A percentile compares a stretch with the other conserved stretches of the same genome.
These are phyloP conservation scores for Tragelaphus scriptus DNA, from an alignment of 2,113 vertebrate genomes.

Conservation along the genomic window DNA sequence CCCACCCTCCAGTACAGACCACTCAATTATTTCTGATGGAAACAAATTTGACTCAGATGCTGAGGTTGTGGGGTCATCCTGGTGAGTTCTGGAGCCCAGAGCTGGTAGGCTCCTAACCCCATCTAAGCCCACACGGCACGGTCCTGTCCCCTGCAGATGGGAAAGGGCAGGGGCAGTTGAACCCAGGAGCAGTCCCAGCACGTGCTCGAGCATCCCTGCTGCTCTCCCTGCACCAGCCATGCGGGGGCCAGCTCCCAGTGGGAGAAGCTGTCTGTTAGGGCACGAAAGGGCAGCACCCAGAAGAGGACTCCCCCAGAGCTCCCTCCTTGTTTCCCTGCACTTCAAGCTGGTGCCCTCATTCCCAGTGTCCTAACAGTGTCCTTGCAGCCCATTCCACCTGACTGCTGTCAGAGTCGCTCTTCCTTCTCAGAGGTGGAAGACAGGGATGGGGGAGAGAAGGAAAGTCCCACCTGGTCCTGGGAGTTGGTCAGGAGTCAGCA, in stretches of 20 bases:
- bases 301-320: not conserved
- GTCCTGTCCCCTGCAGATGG: not conserved
- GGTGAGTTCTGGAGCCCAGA: not conserved
- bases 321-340: not conserved
- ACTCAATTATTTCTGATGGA: not conserved
- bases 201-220: not conserved
- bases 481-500: not conserved
- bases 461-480: not conserved
- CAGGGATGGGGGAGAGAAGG: not conserved
- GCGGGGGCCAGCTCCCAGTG: not conserved
- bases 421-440: not conserved
- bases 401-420: not conserved
- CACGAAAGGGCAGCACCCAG: fast-evolving
- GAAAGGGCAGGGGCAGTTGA: not conserved
- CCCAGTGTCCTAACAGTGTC: not conserved
- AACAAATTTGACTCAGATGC: not conserved
- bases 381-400: not conserved
- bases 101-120: not conserved
- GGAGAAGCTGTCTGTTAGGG: not conserved
- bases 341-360: too few relatives aligned
- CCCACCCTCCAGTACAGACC: not conserved
- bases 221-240: not conserved
- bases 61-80: not conserved
- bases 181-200: not conserved
- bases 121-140: not conserved